Percentiles rank a stretch among this genome's conserved stretches.
phyloP scores from a whole-genome alignment of 2,113 vertebrate genomes.

The Phylloscopus trochilus region DNA sequence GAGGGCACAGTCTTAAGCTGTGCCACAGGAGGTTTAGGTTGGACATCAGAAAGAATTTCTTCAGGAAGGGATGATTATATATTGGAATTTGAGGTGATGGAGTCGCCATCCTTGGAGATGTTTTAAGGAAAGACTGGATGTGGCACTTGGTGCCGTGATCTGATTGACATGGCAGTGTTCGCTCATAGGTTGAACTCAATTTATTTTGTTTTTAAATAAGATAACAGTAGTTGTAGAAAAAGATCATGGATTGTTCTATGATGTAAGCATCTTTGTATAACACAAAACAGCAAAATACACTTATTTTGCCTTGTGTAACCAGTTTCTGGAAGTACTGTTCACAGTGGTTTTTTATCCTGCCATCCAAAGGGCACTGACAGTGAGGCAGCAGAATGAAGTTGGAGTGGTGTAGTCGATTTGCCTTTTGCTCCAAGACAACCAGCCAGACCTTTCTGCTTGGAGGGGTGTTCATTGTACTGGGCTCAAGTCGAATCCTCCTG shows the following conservation, averaged over 20 bases:
- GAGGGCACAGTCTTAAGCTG: not conserved
- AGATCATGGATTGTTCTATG: not conserved
- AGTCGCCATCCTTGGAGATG: not conserved
- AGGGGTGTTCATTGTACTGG: conserved; percentile 80
- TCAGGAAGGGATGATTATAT: no score
- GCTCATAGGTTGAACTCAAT: not conserved
- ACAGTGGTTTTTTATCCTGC: not conserved
- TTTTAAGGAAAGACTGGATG: not conserved
- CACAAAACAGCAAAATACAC: not conserved
- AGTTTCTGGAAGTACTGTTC: not conserved
- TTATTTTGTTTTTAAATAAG: not conserved
- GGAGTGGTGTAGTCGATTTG: conserved; percentile 49
- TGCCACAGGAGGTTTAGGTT: not conserved
- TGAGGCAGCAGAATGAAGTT: conserved; percentile 58
- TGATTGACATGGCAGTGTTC: not conserved
- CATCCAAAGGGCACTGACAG: conserved; percentile 46
- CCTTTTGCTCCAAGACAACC: conserved; percentile 75
- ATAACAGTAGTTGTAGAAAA: not conserved
- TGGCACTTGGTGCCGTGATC: not conserved
- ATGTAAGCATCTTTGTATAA: not conserved
- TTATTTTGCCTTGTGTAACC: not conserved
- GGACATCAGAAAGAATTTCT: not conserved
- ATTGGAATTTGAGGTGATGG: not conserved
- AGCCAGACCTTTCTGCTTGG: conserved; percentile 84
- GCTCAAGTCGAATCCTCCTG: conserved; percentile 90